These are phyloP conservation scores for Rapana venosa DNA, from an alignment of 2,888 invertebrate genomes.

Conservation along the genomic window DNA sequence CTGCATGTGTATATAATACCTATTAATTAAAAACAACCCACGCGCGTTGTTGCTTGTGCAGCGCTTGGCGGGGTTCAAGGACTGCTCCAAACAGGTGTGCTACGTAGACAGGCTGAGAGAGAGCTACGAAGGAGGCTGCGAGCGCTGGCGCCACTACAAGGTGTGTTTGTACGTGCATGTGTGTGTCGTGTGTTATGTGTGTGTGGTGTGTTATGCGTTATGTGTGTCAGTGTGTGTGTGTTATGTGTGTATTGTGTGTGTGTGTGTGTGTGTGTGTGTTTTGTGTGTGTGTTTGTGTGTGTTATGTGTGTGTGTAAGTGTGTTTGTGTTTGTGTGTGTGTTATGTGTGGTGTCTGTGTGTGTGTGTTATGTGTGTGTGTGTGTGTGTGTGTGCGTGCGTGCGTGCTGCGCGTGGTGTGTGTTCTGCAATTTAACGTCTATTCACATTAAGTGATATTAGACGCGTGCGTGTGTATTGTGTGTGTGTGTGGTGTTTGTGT, in stretches of 20 bases:
- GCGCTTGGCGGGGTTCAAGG: slow-evolving; percentile 32
- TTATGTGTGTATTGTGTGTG: not conserved
- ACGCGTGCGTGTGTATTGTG: too few relatives aligned
- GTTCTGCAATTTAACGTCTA: too few relatives aligned
- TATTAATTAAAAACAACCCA: too few relatives aligned
- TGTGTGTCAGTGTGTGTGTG: not conserved
- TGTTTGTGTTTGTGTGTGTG: too few relatives aligned
- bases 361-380: slow-evolving; percentile 1
- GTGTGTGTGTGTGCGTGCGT: not conserved
- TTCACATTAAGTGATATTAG: too few relatives aligned
- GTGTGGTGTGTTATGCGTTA: too few relatives aligned
- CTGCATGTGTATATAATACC: too few relatives aligned
- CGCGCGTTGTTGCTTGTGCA: slow-evolving; percentile 6
- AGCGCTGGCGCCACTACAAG: slow-evolving; percentile 23
- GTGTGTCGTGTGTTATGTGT: too few relatives aligned
- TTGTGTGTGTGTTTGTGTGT: too few relatives aligned
- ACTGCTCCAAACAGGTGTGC: slow-evolving; percentile 9
- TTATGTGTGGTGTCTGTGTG: not conserved
- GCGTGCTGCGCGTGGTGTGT: too few relatives aligned
- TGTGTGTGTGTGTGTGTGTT: not conserved
- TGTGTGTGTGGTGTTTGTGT: too few relatives aligned
- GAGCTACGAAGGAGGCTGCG: slow-evolving; percentile 20
- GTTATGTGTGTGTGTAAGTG: too few relatives aligned
- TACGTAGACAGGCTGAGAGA: slow-evolving; percentile 31
- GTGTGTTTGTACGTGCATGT: not conserved